Percentiles rank a stretch among this genome's conserved stretches.
phyloP scores from a whole-genome alignment of 2,888 invertebrate species.

The Caenorhabditis sulstoni region DNA sequence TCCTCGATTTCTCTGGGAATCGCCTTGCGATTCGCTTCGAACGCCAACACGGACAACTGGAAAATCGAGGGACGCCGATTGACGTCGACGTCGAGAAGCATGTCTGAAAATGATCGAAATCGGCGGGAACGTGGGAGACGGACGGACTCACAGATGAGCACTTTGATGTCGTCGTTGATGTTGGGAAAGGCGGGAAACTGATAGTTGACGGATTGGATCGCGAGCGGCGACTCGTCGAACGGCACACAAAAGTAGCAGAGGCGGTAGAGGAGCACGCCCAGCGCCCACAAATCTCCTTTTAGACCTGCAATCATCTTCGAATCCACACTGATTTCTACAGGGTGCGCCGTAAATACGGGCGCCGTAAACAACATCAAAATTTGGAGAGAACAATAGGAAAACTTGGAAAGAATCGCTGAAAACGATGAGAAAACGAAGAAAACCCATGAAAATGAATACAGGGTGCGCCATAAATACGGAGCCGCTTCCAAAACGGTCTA shows the following conservation, averaged over 20 bases:
- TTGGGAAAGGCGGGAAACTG: conserved; percentile 87
- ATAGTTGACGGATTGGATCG: conserved; percentile 92
- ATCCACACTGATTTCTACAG: conserved; percentile 82
- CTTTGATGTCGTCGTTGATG: conserved; percentile 86
- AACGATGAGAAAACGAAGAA: too few relatives aligned
- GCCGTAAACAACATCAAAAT: conserved; percentile 86
- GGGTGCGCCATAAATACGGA: too few relatives aligned
- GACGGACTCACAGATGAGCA: conserved; percentile 85
- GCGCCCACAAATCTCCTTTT: conserved; percentile 83
- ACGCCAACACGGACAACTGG: conserved; percentile 82
- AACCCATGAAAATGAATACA: too few relatives aligned
- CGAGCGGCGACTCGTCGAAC: conserved; percentile 93
- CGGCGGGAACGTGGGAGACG: too few relatives aligned
- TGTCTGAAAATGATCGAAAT: conserved; percentile 83
- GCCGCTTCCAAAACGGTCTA: too few relatives aligned
- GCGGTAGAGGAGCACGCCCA: conserved; percentile 91
- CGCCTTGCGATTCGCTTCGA: conserved; percentile 80
- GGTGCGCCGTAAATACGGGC: conserved; percentile 82
- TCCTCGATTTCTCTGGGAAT: conserved; percentile 82
- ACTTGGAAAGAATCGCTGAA: too few relatives aligned
- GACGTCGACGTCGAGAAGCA: conserved; percentile 90
- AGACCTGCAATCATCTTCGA: conserved; percentile 64
- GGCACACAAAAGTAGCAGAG: conserved; percentile 92
- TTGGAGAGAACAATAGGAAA: too few relatives aligned
- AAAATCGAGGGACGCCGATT: conserved; percentile 90